Percentiles rank a stretch among this genome's conserved stretches.
These are phyloP conservation scores for Drosophila takahashii DNA, from an alignment of 1,140 invertebrate genomes.

Conservation along the genomic window DNA sequence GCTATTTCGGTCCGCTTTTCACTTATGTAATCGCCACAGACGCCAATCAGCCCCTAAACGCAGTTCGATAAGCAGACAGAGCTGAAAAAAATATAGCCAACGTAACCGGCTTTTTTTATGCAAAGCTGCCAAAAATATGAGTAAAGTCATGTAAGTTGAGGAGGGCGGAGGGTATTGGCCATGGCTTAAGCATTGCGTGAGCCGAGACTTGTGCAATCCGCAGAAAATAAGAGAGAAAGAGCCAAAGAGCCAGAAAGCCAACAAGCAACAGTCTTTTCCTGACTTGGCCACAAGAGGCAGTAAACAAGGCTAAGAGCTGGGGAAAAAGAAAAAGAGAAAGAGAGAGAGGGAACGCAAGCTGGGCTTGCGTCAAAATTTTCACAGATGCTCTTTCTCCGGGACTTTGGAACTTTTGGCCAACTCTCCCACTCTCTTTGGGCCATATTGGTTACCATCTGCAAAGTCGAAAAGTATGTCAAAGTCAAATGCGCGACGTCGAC, in stretches of 20 bases:
- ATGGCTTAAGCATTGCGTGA: constrained; percentile 64
- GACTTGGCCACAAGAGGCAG: constrained; percentile 27
- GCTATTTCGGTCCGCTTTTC: constrained; percentile 34
- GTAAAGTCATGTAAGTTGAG: constrained; percentile 18
- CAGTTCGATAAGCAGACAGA: constrained; percentile 36
- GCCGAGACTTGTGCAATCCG: constrained; percentile 67
- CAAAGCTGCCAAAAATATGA: constrained; percentile 72
- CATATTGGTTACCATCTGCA: constrained; percentile 50
- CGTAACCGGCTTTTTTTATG: constrained; percentile 78
- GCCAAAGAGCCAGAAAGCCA: constrained; percentile 35
- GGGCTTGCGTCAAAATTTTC: constrained; percentile 58
- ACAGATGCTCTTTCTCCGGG: constrained; percentile 37
- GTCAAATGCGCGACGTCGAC: constrained; percentile 67
- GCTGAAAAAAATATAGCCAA: constrained; percentile 33
- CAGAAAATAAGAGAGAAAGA: constrained; percentile 25
- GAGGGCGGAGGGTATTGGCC: neutral
- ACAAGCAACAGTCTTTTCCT: constrained; percentile 59
- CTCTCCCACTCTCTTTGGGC: constrained; percentile 23
- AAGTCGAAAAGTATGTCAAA: constrained; percentile 81
- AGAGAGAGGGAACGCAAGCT: constrained; percentile 41
- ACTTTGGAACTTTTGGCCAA: constrained; percentile 12
- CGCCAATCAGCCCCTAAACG: constrained; percentile 72
- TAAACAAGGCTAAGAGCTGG: constrained; percentile 2
- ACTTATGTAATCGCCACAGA: constrained; percentile 62
- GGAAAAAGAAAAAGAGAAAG: constrained; percentile 7